phyloP scores from a whole-genome alignment of 1,140 invertebrate genomes.

The Aphelenchoides fujianensis region DNA sequence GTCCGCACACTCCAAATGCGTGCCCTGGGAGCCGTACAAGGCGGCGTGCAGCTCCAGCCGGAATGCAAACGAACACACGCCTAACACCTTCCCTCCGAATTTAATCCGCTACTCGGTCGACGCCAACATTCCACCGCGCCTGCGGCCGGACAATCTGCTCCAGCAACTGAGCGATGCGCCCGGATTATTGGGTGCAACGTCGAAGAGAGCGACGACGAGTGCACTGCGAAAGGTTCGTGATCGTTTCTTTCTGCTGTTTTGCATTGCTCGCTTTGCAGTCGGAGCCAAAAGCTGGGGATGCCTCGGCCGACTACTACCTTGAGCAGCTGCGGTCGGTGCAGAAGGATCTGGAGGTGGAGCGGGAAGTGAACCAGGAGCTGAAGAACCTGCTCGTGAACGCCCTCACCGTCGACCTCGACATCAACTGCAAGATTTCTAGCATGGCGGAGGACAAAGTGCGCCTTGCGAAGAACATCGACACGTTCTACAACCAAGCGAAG shows the following conservation, averaged over 20 bases:
- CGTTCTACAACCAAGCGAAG: background rate
- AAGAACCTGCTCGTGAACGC: constrained; percentile 2
- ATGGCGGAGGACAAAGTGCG: constrained; percentile 23
- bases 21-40: background rate
- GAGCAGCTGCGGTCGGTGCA: background rate
- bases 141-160: background rate
- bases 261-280: too few species aligned
- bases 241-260: too few species aligned
- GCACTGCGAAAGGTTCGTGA: too few species aligned
- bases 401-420: constrained; percentile 6
- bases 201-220: too few species aligned
- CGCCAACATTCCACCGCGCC: background rate
- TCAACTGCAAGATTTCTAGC: background rate
- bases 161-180: background rate
- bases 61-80: background rate
- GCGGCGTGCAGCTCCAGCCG: too few species aligned
- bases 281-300: too few species aligned
- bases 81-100: background rate
- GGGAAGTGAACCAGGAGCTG: constrained; percentile 13
- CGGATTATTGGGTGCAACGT: too few species aligned
- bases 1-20: background rate
- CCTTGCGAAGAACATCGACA: constrained; percentile 19
- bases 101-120: background rate
- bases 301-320: too few species aligned
- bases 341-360: background rate